Evolutionary conservation across 2,113 vertebrate genomes (phyloP), one percentile per base, ranked within the genome.

Genomic region (Isurus oxyrinchus): DNA sequence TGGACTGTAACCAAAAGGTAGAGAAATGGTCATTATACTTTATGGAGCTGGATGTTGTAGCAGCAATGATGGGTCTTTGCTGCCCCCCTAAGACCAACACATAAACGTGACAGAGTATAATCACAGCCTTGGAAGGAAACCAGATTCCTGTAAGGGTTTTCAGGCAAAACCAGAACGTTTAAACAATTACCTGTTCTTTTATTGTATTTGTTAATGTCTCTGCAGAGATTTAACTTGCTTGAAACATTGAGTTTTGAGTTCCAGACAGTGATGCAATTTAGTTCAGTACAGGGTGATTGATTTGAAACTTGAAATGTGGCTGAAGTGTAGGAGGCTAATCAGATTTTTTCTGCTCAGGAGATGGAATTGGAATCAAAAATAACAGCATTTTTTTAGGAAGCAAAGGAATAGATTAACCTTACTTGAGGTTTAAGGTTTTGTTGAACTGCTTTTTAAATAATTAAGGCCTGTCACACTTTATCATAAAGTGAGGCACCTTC

Each of bases 61-160:
- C 27, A 14, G 66, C 94, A 95, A 53, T 40, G 49, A 76, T 95
- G 40, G 94, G 67, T 72, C 94, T 95, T 19, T 95, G 49, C 94
- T 95, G 94, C 94, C 94, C 94, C 94, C 94, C 67, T 76, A 72
- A 95, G 94, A 95, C 94, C 59, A 72, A 76, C 44, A 76, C 23
- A 31, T 94, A 72, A 95, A 95, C 27, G 4, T 13, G 25, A 55
- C 66, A 95, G n/a, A 35, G 44, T 55, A 40, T 31, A 95, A 49
- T 72, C 49, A 55, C 31, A 63, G 21, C 66, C 67, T 55, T 95
- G 27, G 40, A 72, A 72, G 55, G 66, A 95, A 95, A 95, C 44
- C 94, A 72, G 44, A 95, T 76, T 95, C 66, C 40, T 95, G 25
- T 31, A 72, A 72, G 25, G 25, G 23, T 72, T 67, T 95, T 72